Evolutionary conservation across 2,888 invertebrate species (phyloP), one percentile per base, ranked within the genome.

Genomic region (Eupithecia vulgata): DNA sequence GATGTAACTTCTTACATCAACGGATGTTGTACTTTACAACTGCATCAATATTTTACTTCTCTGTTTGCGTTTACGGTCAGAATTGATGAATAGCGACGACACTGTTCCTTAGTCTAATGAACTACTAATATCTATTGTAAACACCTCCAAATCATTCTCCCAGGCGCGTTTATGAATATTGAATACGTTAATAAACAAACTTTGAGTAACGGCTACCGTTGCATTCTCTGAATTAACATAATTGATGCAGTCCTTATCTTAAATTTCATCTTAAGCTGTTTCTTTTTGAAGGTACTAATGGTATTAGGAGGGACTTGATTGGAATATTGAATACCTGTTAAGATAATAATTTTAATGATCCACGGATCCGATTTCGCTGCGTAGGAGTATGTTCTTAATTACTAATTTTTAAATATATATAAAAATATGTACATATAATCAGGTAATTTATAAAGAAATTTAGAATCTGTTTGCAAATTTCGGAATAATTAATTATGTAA

Each of bases 131-230:
- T 25, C 73, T 61, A 72, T 72, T 74, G 78, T 79, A 76, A 76
- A 77, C 76, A 79, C 75, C 72, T 72, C 62, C 65, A 64, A 75
- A 76, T 68, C 70, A 78, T 80, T 80, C 79, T 79, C 79, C 73
- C 78, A 78, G 65, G 78, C 77, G 78, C 77, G 74, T 80, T 79
- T 80, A 80, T 79, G 80, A 79, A 80, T 80, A 80, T 80, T 79
- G 75, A 75, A 73, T 75, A 67, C 40, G 71, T 37, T 75, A 73
- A 77, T 79, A 80, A 80, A 80, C 79, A 79, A 79, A 76, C 76
- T 78, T 77, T 76, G 77, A 75, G 76, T 79, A 80, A 80, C 79
- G 76, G 80, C 79, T 80, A 80, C 80, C 74, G 80, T 77, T 76
- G 79, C 71, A 78, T 78, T 77, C 78, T 75, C 64, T 72, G 74